Base-by-base conservation (phyloP, 1,140 invertebrate genomes). In the Neelides sp. region DNA sequence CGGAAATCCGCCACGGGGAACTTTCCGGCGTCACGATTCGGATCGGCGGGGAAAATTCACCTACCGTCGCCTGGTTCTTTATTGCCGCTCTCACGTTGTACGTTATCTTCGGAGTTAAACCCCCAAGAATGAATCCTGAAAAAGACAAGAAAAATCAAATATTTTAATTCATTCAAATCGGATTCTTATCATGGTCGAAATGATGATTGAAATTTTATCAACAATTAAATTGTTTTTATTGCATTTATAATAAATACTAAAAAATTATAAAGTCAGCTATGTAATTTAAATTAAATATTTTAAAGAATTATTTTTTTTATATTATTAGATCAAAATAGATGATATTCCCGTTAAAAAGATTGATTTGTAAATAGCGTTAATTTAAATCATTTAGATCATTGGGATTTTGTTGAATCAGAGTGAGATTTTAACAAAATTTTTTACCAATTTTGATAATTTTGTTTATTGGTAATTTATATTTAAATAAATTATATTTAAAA, bases 71-170 rank as follows among this genome's bases (percentile, higher is more conserved):
- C 27, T 30, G 35, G 41, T 61, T 61, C 40, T 44, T 51, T 10
- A 50, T 37, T 7, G 59, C 55, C 22, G 55, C 59, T 49, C 53
- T 49, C 40, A 59, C 27, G 13, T 52, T 39, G 47, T 59, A 61
- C 12, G 52, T 57, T 13, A 61, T 48, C 45, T 53, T 39, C n/a
- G 59, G 59, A n/a, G 45, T 42, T 19, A 61, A 50, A 17, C 50
- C 52, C 47, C 52, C 50, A 19, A 61, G 8, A 26, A 57, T 53
- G 34, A 61, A 57, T 19, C 50, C 59, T 60, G 48, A 26, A 4
- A 36, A 35, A 3, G 15, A 15, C n/a, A 12, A 45, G 7, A 24
- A 30, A 7, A 4, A 32, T 30, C n/a, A 45, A 24, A 45, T 45
- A 7, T 10, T 40, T 40, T 12, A n/a, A n/a, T n/a, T n/a, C n/a